Conservation (phyloP, 1,140 invertebrate species). For the Pseudomyrmex flavicornis region DNA sequence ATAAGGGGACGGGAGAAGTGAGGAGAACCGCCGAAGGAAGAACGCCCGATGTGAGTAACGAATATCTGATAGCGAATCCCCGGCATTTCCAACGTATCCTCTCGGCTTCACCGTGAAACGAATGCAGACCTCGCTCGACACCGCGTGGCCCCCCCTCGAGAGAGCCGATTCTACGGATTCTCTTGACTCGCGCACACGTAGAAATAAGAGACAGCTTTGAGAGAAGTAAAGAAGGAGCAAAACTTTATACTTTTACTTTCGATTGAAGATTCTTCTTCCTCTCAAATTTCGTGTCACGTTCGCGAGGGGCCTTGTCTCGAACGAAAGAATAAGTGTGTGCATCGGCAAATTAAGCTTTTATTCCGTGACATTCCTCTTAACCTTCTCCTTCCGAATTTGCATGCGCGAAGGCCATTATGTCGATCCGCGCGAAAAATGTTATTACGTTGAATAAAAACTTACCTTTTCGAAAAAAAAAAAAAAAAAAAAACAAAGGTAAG, state of each 20-base stretch:
- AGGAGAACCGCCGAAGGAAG: conserved; percentile 44
- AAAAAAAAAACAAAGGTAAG: too few species aligned
- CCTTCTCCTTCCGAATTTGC: conserved; percentile 25
- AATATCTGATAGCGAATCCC: conserved; percentile 80
- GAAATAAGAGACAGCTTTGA: conserved; percentile 34
- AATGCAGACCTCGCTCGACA: conserved; percentile 74
- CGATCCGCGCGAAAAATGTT: conserved; percentile 23
- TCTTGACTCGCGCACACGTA: conserved; percentile 61
- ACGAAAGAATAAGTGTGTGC: conserved; percentile 33
- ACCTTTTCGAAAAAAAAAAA: too few species aligned
- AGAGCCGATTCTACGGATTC: conserved; percentile 67
- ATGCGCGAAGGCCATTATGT: conserved; percentile 30
- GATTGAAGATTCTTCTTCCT: conserved; percentile 10
- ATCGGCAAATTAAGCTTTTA: conserved; percentile 48
- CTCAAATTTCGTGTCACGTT: conserved; percentile 33
- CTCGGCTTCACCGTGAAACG: conserved; percentile 68
- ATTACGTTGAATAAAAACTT: conserved; percentile 10
- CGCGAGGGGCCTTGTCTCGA: neutral
- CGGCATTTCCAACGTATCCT: conserved; percentile 75
- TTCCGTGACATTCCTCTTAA: conserved; percentile 24
- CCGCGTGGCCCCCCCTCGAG: conserved; percentile 68
- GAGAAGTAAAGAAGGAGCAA: neutral
- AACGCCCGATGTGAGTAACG: conserved; percentile 76
- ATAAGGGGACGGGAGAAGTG: conserved; percentile 41
- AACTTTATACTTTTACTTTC: conserved; percentile 38